phyloP scores from a whole-genome alignment of 2,888 invertebrate genomes.

The Scaeva pyrastri region DNA sequence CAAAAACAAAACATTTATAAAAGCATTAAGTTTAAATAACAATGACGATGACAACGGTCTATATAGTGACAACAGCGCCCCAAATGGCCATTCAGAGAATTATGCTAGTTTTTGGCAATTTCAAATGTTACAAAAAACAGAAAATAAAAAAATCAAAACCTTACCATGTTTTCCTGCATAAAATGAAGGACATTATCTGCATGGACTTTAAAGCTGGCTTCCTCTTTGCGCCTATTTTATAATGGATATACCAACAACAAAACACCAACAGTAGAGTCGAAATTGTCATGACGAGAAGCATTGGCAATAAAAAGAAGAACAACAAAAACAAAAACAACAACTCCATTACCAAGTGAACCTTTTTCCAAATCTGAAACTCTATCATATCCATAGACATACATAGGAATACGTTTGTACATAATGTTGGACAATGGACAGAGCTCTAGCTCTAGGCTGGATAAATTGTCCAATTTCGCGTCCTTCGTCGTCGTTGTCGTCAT shows the following conservation, averaged over 20 bases:
- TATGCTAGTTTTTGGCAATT: constrained; percentile 64
- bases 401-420: background rate
- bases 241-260: background rate
- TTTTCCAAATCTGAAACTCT: constrained; percentile 38
- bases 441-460: constrained; percentile 23
- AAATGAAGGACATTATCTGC: constrained; percentile 56
- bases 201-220: constrained; percentile 47
- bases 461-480: constrained; percentile 34
- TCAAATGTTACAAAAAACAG: background rate
- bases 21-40: constrained; percentile 53
- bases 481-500: constrained; percentile 24
- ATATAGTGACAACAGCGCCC: constrained; percentile 24
- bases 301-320: constrained; percentile 15
- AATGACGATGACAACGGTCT: constrained; percentile 13
- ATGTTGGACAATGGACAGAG: constrained; percentile 19
- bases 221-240: background rate
- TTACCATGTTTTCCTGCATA: constrained; percentile 37
- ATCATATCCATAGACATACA: background rate
- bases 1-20: constrained; percentile 34
- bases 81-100: constrained; percentile 54
- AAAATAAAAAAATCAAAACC: background rate
- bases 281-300: constrained; percentile 22
- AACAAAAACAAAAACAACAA: constrained; percentile 10
- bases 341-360: constrained; percentile 26
- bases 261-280: constrained; percentile 15